A percentile compares a stretch with the other conserved stretches of the same genome.
Evolutionary conservation across 2,113 vertebrate genomes (phyloP).

Genomic region (Echinops telfairi): DNA sequence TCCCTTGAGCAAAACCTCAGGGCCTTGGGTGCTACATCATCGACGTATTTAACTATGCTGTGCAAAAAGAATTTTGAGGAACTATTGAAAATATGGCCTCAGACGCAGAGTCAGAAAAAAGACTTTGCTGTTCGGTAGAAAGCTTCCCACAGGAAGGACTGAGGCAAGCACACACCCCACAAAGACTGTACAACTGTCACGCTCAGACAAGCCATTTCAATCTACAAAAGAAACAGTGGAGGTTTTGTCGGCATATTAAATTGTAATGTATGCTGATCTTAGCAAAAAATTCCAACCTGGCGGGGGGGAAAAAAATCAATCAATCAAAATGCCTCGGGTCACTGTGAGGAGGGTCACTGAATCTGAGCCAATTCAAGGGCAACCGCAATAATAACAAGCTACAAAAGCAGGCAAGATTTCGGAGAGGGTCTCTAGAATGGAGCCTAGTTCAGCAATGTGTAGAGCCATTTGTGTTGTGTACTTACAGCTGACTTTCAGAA

Average conservation of each 20-base stretch:
- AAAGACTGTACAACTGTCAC: background rate
- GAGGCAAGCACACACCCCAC: background rate
- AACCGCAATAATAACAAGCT: background rate
- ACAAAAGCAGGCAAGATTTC: background rate
- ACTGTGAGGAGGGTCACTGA: background rate
- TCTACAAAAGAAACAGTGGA: background rate
- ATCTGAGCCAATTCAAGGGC: background rate
- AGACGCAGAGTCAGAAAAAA: background rate
- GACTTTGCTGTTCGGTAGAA: constrained; percentile 48
- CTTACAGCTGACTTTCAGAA: background rate
- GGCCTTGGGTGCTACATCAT: background rate
- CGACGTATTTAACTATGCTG: constrained; percentile 1
- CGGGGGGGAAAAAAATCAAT: too few species aligned
- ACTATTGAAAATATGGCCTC: constrained; percentile 35
- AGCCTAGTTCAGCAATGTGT: background rate
- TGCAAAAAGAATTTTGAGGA: constrained; percentile 16
- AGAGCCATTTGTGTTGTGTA: background rate
- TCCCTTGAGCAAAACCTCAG: background rate
- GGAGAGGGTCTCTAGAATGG: background rate
- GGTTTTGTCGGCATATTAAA: background rate
- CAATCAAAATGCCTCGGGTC: too few species aligned
- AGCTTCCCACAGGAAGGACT: background rate
- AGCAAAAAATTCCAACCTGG: constrained; percentile 25
- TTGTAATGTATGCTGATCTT: background rate
- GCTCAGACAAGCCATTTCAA: background rate